These are phyloP conservation scores for Campoplex capitator DNA, from an alignment of 2,888 invertebrate genomes.

Conservation along the genomic window DNA sequence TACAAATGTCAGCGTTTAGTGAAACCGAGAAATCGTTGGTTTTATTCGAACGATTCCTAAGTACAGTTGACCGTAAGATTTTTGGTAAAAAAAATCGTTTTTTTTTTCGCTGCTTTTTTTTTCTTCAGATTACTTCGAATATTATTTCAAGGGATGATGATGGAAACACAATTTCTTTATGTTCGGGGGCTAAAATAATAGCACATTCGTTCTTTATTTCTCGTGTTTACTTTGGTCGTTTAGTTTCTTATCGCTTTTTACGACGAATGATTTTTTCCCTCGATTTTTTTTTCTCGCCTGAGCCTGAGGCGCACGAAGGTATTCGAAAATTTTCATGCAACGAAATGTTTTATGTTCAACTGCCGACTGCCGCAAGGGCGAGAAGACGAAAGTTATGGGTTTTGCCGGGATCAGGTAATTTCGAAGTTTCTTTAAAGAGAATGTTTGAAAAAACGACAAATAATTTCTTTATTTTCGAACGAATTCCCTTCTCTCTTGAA, in stretches of 20 bases:
- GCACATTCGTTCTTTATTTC: neutral
- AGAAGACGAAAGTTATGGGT: neutral
- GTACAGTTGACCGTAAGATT: neutral
- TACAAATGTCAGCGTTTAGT: too few relatives aligned
- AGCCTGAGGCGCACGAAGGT: neutral
- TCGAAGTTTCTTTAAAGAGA: neutral
- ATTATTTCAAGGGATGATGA: neutral
- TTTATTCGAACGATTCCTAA: too few relatives aligned
- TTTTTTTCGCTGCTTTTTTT: neutral
- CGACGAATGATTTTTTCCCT: neutral
- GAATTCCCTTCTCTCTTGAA: neutral
- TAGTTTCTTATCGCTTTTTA: neutral
- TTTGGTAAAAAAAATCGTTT: neutral
- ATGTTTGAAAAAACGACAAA: neutral
- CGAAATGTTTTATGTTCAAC: neutral
- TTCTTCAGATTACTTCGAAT: neutral
- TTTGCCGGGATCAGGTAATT: neutral
- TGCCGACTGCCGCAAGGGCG: neutral
- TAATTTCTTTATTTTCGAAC: neutral
- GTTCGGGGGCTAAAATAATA: neutral
- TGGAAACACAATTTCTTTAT: neutral
- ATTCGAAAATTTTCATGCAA: neutral
- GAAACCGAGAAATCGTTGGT: too few relatives aligned
- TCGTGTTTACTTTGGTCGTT: neutral
- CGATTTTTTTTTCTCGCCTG: neutral